These are phyloP conservation scores for Antechinus flavipes DNA, from an alignment of 2,113 vertebrate genomes.

Conservation along the genomic window DNA sequence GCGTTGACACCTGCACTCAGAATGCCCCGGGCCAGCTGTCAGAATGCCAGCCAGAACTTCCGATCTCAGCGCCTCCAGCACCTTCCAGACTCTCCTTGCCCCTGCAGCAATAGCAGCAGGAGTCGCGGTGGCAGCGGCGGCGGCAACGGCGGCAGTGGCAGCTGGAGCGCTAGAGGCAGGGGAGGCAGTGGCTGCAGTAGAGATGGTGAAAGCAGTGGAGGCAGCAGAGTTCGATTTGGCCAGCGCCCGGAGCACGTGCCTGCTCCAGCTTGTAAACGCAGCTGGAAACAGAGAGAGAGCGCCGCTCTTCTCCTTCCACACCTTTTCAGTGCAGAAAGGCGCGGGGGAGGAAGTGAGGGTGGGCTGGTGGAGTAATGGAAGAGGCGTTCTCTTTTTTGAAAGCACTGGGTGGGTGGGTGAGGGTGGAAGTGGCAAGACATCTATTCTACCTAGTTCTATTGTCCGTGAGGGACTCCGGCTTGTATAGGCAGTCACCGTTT, in stretches of 20 bases:
- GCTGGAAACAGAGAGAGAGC: conserved; percentile 60
- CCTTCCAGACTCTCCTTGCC: conserved; percentile 39
- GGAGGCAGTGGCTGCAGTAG: conserved; percentile 38
- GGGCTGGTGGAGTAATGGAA: not conserved
- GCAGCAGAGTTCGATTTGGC: conserved; percentile 40
- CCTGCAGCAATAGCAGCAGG: conserved; percentile 32
- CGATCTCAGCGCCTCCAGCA: not conserved
- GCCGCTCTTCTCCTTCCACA: conserved; percentile 37
- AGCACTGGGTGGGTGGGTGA: not conserved
- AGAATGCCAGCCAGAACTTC: not conserved
- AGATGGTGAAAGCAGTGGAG: conserved; percentile 18
- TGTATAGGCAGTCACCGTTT: not conserved
- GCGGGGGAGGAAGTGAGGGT: not conserved
- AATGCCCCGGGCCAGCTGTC: not conserved
- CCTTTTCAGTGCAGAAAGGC: not conserved
- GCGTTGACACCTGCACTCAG: not conserved
- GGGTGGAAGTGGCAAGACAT: not conserved
- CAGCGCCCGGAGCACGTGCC: conserved; percentile 54
- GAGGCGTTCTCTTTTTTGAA: not conserved
- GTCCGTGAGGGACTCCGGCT: not conserved
- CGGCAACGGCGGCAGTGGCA: conserved; percentile 2
- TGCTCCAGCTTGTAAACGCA: conserved; percentile 56
- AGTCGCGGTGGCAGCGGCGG: conserved; percentile 55
- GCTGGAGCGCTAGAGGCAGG: conserved; percentile 39
- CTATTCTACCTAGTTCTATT: not conserved